Evolutionary conservation across 2,888 invertebrate species (phyloP).

Genomic region (Lithophane leautieri): DNA sequence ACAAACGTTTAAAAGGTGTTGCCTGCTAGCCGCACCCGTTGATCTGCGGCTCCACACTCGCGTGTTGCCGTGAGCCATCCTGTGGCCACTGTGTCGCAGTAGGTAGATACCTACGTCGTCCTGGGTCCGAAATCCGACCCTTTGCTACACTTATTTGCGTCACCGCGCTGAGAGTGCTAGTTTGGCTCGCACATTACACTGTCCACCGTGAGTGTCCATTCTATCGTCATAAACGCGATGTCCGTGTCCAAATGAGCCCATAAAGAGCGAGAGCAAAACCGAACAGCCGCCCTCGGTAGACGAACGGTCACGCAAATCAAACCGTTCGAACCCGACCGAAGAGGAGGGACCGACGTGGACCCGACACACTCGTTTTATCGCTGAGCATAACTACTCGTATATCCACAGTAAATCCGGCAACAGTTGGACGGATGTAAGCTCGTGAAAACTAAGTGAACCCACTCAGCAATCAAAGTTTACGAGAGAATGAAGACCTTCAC

Average conservation of each 20-base stretch:
- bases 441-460: constrained; percentile 6
- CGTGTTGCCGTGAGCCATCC: not conserved
- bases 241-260: not conserved
- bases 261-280: constrained; percentile 7
- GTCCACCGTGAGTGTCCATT: constrained; percentile 7
- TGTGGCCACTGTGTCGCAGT: not conserved
- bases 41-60: not conserved
- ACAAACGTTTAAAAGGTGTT: not conserved
- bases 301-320: not conserved
- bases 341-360: not conserved
- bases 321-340: not conserved
- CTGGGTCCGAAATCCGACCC: not conserved
- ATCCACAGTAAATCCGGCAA: constrained; percentile 6
- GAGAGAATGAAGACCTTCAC: constrained; percentile 36
- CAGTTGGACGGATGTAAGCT: constrained; percentile 4
- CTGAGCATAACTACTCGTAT: constrained; percentile 3
- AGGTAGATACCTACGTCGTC: not conserved
- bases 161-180: not conserved
- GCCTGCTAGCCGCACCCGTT: not conserved
- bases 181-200: constrained; percentile 19
- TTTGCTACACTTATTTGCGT: not conserved
- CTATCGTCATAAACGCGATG: constrained; percentile 19
- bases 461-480: constrained; percentile 37
- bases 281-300: not conserved
- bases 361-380: not conserved